phyloP scores from a whole-genome alignment of 2,888 invertebrate genomes.

The Cordilura impudica region DNA sequence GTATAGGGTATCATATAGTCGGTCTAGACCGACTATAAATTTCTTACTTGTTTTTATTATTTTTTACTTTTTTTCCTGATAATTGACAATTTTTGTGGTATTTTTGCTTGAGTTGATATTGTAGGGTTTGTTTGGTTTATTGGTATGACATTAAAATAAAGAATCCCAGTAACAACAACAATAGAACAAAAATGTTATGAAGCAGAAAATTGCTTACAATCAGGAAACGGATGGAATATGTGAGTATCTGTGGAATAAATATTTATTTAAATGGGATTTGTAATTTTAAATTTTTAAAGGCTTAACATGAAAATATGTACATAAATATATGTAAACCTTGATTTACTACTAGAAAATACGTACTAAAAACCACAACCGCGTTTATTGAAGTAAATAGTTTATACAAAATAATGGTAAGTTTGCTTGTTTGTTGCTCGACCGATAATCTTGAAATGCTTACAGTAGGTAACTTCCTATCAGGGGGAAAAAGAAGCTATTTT shows the following conservation, averaged over 20 bases:
- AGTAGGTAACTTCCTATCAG: too few relatives aligned
- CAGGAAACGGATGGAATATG: conserved; percentile 32
- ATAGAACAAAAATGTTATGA: conserved; percentile 38
- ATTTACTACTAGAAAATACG: too few relatives aligned
- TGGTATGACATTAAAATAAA: conserved; percentile 11
- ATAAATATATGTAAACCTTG: too few relatives aligned
- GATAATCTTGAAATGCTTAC: too few relatives aligned
- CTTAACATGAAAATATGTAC: too few relatives aligned
- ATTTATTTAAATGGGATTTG: background rate
- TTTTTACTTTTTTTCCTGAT: conserved; percentile 29
- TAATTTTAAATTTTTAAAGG: background rate
- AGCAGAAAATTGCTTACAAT: conserved; percentile 61
- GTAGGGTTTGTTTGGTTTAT: conserved; percentile 11
- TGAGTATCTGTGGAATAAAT: background rate
- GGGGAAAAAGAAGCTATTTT: too few relatives aligned
- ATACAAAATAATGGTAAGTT: too few relatives aligned
- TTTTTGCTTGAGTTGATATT: conserved; percentile 47
- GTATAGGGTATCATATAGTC: too few relatives aligned
- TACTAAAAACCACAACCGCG: too few relatives aligned
- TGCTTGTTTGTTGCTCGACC: too few relatives aligned
- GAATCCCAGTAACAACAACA: conserved; percentile 8
- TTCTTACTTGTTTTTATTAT: background rate
- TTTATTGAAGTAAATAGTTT: too few relatives aligned
- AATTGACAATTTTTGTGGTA: conserved; percentile 58
- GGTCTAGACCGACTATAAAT: too few relatives aligned